phyloP scores from a whole-genome alignment of 2,113 vertebrate genomes.

The Hippolais icterina region DNA sequence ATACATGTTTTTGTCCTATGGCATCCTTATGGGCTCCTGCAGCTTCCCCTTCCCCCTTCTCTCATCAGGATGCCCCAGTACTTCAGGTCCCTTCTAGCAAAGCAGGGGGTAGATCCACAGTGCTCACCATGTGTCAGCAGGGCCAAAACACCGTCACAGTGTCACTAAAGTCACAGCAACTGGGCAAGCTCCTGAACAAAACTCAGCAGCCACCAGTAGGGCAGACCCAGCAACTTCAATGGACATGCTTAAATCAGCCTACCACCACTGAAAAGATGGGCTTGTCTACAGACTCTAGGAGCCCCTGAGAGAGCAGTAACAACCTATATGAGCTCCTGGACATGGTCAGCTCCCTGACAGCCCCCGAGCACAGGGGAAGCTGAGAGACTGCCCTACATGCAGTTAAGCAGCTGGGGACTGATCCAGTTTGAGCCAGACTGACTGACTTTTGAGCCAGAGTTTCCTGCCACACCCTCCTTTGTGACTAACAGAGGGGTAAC shows the following conservation, averaged over 20 bases:
- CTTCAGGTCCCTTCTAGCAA: neutral
- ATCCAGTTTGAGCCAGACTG: neutral
- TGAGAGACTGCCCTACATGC: neutral
- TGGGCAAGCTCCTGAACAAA: neutral
- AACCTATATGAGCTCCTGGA: neutral
- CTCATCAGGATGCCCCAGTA: neutral
- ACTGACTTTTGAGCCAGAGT: neutral
- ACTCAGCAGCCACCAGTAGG: neutral
- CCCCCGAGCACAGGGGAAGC: fast-evolving
- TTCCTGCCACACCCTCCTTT: neutral
- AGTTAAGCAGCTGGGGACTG: neutral
- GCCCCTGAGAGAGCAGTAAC: neutral
- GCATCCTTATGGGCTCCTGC: neutral
- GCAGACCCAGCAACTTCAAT: neutral
- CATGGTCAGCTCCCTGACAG: neutral
- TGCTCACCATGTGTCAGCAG: neutral
- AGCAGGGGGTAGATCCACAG: fast-evolving
- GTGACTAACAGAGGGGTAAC: neutral
- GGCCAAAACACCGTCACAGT: neutral
- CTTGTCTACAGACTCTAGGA: neutral
- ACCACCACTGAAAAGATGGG: neutral
- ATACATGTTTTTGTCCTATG: fast-evolving
- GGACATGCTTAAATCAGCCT: neutral
- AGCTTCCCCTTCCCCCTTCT: neutral
- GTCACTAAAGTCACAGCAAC: neutral